These are phyloP conservation scores for Steinernema hermaphroditum DNA, from an alignment of 2,888 invertebrate species.

Conservation along the genomic window DNA sequence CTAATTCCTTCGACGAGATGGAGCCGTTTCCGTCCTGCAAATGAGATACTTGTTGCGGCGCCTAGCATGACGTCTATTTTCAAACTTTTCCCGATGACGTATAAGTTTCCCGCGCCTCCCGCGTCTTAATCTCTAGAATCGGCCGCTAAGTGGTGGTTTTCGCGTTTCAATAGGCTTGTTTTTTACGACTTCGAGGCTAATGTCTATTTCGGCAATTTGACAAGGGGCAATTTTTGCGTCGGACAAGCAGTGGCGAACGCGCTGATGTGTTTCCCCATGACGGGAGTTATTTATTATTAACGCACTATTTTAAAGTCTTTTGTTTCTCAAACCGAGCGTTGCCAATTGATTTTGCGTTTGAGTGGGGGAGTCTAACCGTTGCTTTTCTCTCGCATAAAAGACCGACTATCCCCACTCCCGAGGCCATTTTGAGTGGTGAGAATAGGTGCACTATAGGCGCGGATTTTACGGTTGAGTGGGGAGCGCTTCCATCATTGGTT, in stretches of 20 bases:
- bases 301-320: conserved; percentile 20
- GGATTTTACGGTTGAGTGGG: neutral
- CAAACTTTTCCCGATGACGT: neutral
- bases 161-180: conserved; percentile 28
- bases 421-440: neutral
- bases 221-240: conserved; percentile 27
- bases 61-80: neutral
- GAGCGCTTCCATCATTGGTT: no score
- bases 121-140: neutral
- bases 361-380: neutral
- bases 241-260: neutral
- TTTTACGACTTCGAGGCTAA: conserved; percentile 18
- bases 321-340: conserved; percentile 11
- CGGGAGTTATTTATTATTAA: conserved; percentile 28
- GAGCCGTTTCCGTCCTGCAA: conserved; percentile 67
- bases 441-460: neutral
- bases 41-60: neutral
- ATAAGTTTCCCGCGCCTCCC: no score
- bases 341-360: neutral
- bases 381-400: neutral
- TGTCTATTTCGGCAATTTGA: conserved; percentile 22
- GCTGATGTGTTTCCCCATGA: conserved; percentile 25
- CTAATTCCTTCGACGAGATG: conserved; percentile 67
- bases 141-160: neutral
- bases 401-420: neutral